Percentiles rank a stretch among this genome's conserved stretches.
Conservation (phyloP, 2,113 vertebrate species). For the mouse (Mus musculus) region GRCm39 chr7:33559001-33559500, state of each 20-base stretch:
- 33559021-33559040: neutral
- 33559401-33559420: no score
- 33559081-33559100: neutral
- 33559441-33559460: rapidly evolving
- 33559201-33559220: neutral
- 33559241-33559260: neutral
- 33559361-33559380: neutral
- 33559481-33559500: neutral
- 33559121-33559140: neutral
- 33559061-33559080: neutral
- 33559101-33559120: no score
- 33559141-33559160: neutral
- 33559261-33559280: neutral
- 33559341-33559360: rapidly evolving
- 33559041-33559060: neutral
- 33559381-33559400: neutral
- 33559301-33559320: neutral
- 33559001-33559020: no score
- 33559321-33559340: neutral
- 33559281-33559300: neutral
- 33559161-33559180: neutral
- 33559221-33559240: neutral
- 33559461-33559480: neutral
- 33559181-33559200: neutral
- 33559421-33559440: no score